Base-by-base conservation (phyloP, 2,888 invertebrate genomes). In the Bombyx huttoni region DNA sequence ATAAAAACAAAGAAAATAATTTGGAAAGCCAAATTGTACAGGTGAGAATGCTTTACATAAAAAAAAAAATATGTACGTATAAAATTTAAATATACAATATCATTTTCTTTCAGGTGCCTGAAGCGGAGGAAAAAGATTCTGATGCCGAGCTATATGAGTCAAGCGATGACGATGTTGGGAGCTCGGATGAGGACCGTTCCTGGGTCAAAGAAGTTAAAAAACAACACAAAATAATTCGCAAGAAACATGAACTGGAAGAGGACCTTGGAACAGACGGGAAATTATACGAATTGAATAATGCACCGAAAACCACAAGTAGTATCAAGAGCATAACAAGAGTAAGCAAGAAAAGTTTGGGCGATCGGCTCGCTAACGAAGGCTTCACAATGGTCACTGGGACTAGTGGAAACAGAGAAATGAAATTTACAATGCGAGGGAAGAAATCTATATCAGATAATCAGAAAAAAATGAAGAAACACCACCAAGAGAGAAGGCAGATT, bases 131-230 rank as follows among this genome's bases (percentile, higher is more conserved):
- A 47, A 80, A 86, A 52, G 85, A 88, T 63, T 89, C 90, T 33
- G 90, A 91, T 55, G 88, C 87, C 56, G 91, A 91, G 56, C 60
- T 89, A 10, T 88, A 87, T 59, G 76, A 79, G 53, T 65, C 77
- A 1, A 82, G 75, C 56, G 78, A 77, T 35, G 83, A 40, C 40
- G 40, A 40, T 40, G 40, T 3, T 40, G 9, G 78, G 47, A 85
- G 94, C 73, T 95, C 96, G 1, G 96, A 96, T 61, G 96, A 96
- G 71, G 95, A 96, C 52, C 91, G 92, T 56, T 90, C 91, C 7
- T 96, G 94, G 94, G 91, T 91, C 0, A 92, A 93, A 68, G 95
- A 96, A 80, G 91, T 96, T 53, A 94, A 94, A 67, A 93, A 93
- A 67, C 92, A 94, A 67, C 93, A 94, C 69, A 90, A 89, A 65